phyloP scores from a whole-genome alignment of 1,140 invertebrate genomes.

The Nasonia vitripennis region DNA sequence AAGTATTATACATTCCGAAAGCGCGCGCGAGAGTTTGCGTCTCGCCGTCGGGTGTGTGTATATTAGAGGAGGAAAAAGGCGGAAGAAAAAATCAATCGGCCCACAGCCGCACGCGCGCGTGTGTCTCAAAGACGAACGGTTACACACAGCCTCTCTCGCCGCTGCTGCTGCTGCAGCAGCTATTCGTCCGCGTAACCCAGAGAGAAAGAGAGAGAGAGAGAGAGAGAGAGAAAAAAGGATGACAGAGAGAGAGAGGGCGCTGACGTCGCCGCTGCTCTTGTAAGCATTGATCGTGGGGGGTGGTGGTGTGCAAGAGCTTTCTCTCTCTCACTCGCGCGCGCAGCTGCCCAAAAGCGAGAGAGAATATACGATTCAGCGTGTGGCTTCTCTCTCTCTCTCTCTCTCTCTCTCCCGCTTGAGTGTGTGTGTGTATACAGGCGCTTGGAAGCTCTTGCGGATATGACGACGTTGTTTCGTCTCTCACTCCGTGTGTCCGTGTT shows the following conservation, averaged over 20 bases:
- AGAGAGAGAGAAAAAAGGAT: slow-evolving; percentile 30
- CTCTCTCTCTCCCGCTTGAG: neutral
- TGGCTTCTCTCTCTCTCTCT: neutral
- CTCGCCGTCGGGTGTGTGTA: too few relatives aligned
- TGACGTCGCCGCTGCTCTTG: slow-evolving; percentile 66
- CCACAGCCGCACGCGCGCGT: neutral
- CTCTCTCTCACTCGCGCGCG: slow-evolving; percentile 22
- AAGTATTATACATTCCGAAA: too few relatives aligned
- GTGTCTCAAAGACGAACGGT: neutral
- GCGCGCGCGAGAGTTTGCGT: too few relatives aligned
- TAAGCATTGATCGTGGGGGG: slow-evolving; percentile 72
- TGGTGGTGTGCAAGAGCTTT: slow-evolving; percentile 25
- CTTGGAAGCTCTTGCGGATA: neutral
- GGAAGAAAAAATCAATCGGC: neutral
- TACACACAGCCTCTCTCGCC: slow-evolving; percentile 1
- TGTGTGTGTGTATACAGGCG: neutral
- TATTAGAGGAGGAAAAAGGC: neutral
- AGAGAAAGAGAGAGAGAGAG: slow-evolving; percentile 40
- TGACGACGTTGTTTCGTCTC: neutral
- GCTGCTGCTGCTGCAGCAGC: neutral
- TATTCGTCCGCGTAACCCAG: slow-evolving; percentile 42
- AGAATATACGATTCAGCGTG: slow-evolving; percentile 25
- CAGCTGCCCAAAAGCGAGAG: slow-evolving; percentile 54
- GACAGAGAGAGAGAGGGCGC: slow-evolving; percentile 64
- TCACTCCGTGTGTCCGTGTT: neutral